Conservation (phyloP, 2,888 invertebrate species). For the Meandrusa payeni region DNA sequence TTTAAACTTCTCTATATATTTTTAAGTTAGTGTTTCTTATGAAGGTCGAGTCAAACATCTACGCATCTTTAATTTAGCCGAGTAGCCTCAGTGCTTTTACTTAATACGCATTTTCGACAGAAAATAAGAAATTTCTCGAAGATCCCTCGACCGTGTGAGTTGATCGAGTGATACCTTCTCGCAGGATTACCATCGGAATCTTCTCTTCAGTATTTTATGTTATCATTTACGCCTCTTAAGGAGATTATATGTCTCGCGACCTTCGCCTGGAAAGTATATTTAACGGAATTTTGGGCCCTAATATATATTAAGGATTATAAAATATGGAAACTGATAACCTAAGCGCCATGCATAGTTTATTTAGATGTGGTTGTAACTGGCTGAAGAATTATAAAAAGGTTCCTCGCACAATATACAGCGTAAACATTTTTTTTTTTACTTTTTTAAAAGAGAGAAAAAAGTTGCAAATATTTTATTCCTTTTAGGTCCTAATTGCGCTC, state of each 20-base stretch:
- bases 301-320: too few relatives aligned
- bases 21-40: too few relatives aligned
- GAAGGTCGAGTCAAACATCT: constrained; percentile 1
- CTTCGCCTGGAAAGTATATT: not conserved
- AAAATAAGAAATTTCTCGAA: constrained; percentile 9
- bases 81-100: constrained; percentile 1
- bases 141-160: not conserved
- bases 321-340: too few relatives aligned
- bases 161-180: constrained; percentile 2
- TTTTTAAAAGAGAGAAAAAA: too few relatives aligned
- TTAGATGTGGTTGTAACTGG: too few relatives aligned
- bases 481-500: too few relatives aligned
- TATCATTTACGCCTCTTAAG: constrained; percentile 4
- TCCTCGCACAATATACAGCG: too few relatives aligned
- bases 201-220: constrained; percentile 7
- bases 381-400: too few relatives aligned
- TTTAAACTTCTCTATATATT: too few relatives aligned
- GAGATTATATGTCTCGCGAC: not conserved
- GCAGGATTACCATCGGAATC: constrained; percentile 7
- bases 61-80: not conserved
- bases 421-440: too few relatives aligned
- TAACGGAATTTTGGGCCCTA: not conserved
- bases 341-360: too few relatives aligned
- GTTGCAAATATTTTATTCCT: too few relatives aligned
- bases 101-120: constrained; percentile 6